phyloP scores from a whole-genome alignment of 2,797 vertebrate species.

The Periophthalmus magnuspinnatus region DNA sequence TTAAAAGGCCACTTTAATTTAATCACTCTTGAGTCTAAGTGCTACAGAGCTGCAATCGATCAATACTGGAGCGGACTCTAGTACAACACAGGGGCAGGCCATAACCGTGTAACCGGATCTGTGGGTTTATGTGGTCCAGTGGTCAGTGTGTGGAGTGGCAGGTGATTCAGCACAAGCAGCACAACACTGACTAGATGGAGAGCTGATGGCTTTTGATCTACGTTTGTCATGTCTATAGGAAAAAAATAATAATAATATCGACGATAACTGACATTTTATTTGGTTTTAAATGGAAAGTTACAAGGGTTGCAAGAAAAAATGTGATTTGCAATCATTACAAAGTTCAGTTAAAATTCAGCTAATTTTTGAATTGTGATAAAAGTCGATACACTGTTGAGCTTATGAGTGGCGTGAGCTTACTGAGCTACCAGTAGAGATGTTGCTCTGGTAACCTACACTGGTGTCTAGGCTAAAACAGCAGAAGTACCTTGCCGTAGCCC shows the following conservation, averaged over 20 bases:
- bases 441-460: neutral
- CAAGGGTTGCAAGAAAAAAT: too few species aligned
- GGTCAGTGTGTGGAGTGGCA: slow-evolving; percentile 29
- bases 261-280: too few species aligned
- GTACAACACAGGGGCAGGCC: slow-evolving; percentile 46
- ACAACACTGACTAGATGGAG: slow-evolving; percentile 17
- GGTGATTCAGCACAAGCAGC: slow-evolving; percentile 26
- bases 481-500: slow-evolving; percentile 46
- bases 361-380: too few species aligned
- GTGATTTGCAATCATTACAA: too few species aligned
- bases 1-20: slow-evolving; percentile 56
- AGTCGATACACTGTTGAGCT: neutral
- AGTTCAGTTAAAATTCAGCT: too few species aligned
- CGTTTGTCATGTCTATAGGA: neutral
- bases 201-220: neutral
- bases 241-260: too few species aligned
- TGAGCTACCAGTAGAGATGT: neutral
- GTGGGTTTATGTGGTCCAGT: slow-evolving; percentile 41
- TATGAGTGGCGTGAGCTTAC: neutral
- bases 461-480: slow-evolving; percentile 40
- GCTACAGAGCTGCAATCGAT: slow-evolving; percentile 53
- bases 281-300: too few species aligned
- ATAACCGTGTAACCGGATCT: slow-evolving; percentile 62
- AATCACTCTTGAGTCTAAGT: slow-evolving; percentile 62
- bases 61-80: slow-evolving; percentile 45